Evolutionary conservation across 2,797 vertebrate species (phyloP), one percentile per base, ranked within the genome.

Genomic region (Anguilla anguilla): DNA sequence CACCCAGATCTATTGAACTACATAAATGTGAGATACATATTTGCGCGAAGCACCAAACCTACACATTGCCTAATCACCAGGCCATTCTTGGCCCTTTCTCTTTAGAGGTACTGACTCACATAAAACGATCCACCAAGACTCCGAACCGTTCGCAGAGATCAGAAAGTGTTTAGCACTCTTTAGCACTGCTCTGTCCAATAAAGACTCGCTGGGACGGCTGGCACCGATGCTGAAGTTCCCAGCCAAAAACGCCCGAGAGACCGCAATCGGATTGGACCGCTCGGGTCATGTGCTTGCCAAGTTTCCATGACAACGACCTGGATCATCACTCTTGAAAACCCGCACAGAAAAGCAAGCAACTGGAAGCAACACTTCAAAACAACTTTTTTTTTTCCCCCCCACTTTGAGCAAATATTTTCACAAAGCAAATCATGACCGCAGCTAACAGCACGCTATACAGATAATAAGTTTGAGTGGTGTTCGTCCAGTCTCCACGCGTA

Each of bases 241-340:
- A 84, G 53, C 53, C 43, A 77, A 88, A 88, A 74, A 81, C 22
- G 61, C 86, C 87, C 57, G 81, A 39, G 74, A 84, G 31, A 79
- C 84, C 90, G 90, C 87, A 3, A 35, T 74, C 86, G 67, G 51
- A 90, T 83, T 90, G 85, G 77, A 39, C 25, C n/a, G 19, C 77
- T 82, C 84, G 51, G 61, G 6, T 39, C 64, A 72, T 67, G 39
- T 85, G 83, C 31, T 46, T 88, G 79, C 88, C 89, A 6, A 39
- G 87, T 96, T 94, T 89, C 94, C 92, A 91, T 84, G 90, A 91
- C 88, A 94, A 95, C 88, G 86, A 92, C 94, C 94, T 95, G 92
- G 91, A 94, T 95, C 92, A 92, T 90, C 92, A 89, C 89, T 6
- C 84, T 77, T 31, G 17, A 22, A 31, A 82, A 9, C 83, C 89